phyloP scores from a whole-genome alignment of 1,140 invertebrate species.

The Leptonema lineaticorne region DNA sequence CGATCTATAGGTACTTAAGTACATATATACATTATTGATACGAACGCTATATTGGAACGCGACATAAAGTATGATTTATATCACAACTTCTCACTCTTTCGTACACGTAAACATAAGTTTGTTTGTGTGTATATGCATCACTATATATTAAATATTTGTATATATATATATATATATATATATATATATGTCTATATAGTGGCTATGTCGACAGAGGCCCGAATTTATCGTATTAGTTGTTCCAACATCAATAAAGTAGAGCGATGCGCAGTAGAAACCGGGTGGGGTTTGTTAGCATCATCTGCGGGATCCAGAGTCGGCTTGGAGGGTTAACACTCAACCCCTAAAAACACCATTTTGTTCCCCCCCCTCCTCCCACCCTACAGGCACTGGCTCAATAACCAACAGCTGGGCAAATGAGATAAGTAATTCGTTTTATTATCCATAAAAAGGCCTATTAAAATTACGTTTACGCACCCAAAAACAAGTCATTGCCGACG shows the following conservation, averaged over 20 bases:
- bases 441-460: slow-evolving; percentile 34
- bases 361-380: not conserved
- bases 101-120: slow-evolving; percentile 16
- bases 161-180: slow-evolving; percentile 13
- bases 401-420: slow-evolving; percentile 35
- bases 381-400: slow-evolving; percentile 21
- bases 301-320: slow-evolving; percentile 20
- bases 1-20: no score
- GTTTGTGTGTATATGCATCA: not conserved
- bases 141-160: no score
- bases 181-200: not conserved
- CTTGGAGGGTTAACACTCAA: slow-evolving; percentile 12
- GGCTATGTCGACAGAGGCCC: slow-evolving; percentile 37
- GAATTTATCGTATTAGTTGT: slow-evolving; percentile 43
- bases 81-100: not conserved
- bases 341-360: not conserved
- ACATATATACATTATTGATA: not conserved
- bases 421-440: slow-evolving; percentile 38
- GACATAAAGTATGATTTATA: not conserved
- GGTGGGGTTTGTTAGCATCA: slow-evolving; percentile 36
- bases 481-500: slow-evolving; percentile 25
- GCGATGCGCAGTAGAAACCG: slow-evolving; percentile 40
- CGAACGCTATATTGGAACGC: not conserved
- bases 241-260: slow-evolving; percentile 42
- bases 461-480: slow-evolving; percentile 31